phyloP scores from a whole-genome alignment of 2,888 invertebrate species.

The Ochropleura leucogaster region DNA sequence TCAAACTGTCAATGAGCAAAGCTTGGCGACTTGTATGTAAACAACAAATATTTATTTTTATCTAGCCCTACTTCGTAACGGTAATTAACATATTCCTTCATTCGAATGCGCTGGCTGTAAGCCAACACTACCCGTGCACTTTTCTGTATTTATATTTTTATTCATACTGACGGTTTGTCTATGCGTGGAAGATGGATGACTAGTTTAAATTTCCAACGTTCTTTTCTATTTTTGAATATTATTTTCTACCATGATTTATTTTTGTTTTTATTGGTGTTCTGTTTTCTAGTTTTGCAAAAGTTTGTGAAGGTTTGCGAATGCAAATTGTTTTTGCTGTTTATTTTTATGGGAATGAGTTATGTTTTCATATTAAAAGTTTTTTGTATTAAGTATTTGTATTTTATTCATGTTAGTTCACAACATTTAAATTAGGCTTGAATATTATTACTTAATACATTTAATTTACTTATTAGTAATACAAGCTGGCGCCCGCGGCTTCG shows the following conservation, averaged over 20 bases:
- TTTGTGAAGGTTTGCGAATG: slow-evolving; percentile 26
- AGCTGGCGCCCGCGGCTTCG: no score
- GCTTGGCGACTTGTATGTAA: slow-evolving; percentile 57
- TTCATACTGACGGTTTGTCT: slow-evolving; percentile 56
- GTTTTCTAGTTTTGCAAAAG: slow-evolving; percentile 18
- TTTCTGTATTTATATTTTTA: slow-evolving; percentile 64
- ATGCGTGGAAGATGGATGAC: slow-evolving; percentile 50
- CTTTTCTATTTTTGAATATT: slow-evolving; percentile 46
- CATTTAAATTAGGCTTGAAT: not conserved
- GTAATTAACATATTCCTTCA: slow-evolving; percentile 64
- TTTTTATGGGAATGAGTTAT: not conserved
- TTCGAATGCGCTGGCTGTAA: slow-evolving; percentile 67
- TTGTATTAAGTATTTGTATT: not conserved
- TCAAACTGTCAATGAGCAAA: slow-evolving; percentile 43
- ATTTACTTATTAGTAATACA: no score
- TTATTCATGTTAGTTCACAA: not conserved
- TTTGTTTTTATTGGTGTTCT: slow-evolving; percentile 17
- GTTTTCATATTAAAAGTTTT: not conserved
- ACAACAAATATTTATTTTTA: slow-evolving; percentile 65
- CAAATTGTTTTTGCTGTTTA: slow-evolving; percentile 14
- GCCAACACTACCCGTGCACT: slow-evolving; percentile 69
- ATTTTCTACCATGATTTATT: slow-evolving; percentile 8
- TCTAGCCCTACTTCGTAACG: slow-evolving; percentile 60
- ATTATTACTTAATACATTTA: not conserved
- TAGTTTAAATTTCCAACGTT: slow-evolving; percentile 35